Conservation (phyloP, 1,140 invertebrate species). For the Megalonaias nervosa region DNA sequence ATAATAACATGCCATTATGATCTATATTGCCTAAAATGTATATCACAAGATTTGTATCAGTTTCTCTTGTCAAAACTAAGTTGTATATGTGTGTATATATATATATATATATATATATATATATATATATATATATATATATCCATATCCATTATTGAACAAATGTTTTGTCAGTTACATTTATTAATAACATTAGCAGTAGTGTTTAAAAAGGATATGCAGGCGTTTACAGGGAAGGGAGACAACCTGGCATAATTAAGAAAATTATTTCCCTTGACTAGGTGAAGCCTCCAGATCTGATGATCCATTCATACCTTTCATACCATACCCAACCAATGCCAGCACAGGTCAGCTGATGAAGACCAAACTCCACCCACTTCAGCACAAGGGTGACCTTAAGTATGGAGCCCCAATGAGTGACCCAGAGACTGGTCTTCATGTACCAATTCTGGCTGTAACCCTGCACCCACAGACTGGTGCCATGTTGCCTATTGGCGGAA, state of each 20-base stretch:
- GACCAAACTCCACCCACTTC: slow-evolving; percentile 58
- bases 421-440: slow-evolving; percentile 62
- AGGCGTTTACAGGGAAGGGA: not conserved
- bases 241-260: not conserved
- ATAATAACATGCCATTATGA: too few relatives aligned
- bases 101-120: too few relatives aligned
- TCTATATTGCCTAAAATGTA: too few relatives aligned
- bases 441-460: slow-evolving; percentile 65
- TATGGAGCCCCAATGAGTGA: slow-evolving; percentile 62
- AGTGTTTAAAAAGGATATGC: too few relatives aligned
- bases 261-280: slow-evolving; percentile 19
- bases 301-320: slow-evolving; percentile 62
- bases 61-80: too few relatives aligned
- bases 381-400: slow-evolving; percentile 56
- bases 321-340: slow-evolving; percentile 60
- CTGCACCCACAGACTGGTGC: slow-evolving; percentile 63
- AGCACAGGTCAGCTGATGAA: slow-evolving; percentile 46
- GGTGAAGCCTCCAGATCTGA: slow-evolving; percentile 59
- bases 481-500: slow-evolving; percentile 64
- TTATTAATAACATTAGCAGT: too few relatives aligned
- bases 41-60: too few relatives aligned
- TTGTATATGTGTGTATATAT: too few relatives aligned
- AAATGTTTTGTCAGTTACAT: too few relatives aligned
- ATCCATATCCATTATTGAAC: too few relatives aligned
- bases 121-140: too few relatives aligned